Evolutionary conservation across 2,888 invertebrate genomes (phyloP).

Genomic region (Archaeoteleia sp.): DNA sequence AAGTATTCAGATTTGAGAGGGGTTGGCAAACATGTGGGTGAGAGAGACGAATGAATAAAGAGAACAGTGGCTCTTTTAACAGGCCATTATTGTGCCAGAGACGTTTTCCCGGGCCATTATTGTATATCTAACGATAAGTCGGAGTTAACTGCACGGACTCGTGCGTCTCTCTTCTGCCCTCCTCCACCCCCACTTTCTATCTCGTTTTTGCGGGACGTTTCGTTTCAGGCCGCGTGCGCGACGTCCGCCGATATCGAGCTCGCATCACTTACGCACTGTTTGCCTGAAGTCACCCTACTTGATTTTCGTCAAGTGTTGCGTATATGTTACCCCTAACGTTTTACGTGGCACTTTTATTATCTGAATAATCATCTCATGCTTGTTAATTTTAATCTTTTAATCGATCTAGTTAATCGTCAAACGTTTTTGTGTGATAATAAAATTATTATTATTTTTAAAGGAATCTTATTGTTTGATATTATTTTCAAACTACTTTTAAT

Average conservation of each 20-base stretch:
- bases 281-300: slow-evolving; percentile 53
- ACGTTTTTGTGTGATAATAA: too few species aligned
- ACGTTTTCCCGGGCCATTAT: slow-evolving; percentile 67
- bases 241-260: slow-evolving; percentile 59
- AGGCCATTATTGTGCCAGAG: slow-evolving; percentile 64
- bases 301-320: slow-evolving; percentile 15
- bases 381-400: too few species aligned
- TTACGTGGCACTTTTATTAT: too few species aligned
- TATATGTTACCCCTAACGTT: too few species aligned
- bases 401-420: too few species aligned
- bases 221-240: slow-evolving; percentile 57
- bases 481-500: too few species aligned
- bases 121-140: slow-evolving; percentile 68
- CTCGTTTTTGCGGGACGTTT: slow-evolving; percentile 8
- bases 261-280: slow-evolving; percentile 63
- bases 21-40: slow-evolving; percentile 3
- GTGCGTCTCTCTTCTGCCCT: slow-evolving; percentile 3
- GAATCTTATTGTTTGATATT: too few species aligned
- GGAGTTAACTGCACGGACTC: slow-evolving; percentile 25
- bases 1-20: slow-evolving; percentile 11
- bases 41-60: slow-evolving; percentile 6
- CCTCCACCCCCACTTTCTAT: neutral
- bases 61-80: slow-evolving; percentile 62
- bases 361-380: too few species aligned
- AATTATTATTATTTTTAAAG: too few species aligned